Base-by-base conservation (phyloP, 2,797 vertebrate genomes). In the Sciurus carolinensis region DNA sequence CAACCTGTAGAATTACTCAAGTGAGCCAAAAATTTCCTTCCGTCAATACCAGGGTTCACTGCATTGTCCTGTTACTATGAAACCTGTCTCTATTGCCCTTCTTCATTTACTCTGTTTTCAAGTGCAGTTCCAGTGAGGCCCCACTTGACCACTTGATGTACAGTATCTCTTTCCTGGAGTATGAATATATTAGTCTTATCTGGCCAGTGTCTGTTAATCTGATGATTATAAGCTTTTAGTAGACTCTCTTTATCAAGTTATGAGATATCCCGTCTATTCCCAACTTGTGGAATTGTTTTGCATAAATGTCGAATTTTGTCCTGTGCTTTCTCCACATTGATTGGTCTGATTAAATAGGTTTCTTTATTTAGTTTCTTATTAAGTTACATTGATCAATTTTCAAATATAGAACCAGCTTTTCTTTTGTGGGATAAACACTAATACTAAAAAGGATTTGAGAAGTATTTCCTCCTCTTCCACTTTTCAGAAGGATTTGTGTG, bases 61-160 rank as follows among this genome's bases (percentile, higher is more conserved):
- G 1, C 20, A 47, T 12, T 4, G 18, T 80, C 13, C 75, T 59
- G 11, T 67, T n/a, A 39, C 22, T 24, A 7, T 0, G 30, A 52
- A 57, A 20, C 0, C 33, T 80, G 36, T n/a, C 14, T 26, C 11
- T 7, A 22, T 20, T 33, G 12, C 28, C 64, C 22, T 3, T 24
- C 0, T 33, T 59, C 14, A 87, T 7, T 81, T 26, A 73, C 30
- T 80, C 20, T 57, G 10, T 36, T 86, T 36, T 47, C 81, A 39
- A 39, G 24, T 17, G 4, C 52, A 92, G 28, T 2, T 11, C 1
- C 13, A 20, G 22, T 44, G 67, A 47, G 12, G 1, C 28, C 39
- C 10, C 64, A 10, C 2, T 28, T 5, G 4, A 17, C 10, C 64
- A 10, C 3, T 28, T 5, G 4, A 17, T 22, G 2, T 28, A 3